These are phyloP conservation scores for Odontamblyopus lacepedii DNA, from an alignment of 2,797 vertebrate species.

Conservation along the genomic window DNA sequence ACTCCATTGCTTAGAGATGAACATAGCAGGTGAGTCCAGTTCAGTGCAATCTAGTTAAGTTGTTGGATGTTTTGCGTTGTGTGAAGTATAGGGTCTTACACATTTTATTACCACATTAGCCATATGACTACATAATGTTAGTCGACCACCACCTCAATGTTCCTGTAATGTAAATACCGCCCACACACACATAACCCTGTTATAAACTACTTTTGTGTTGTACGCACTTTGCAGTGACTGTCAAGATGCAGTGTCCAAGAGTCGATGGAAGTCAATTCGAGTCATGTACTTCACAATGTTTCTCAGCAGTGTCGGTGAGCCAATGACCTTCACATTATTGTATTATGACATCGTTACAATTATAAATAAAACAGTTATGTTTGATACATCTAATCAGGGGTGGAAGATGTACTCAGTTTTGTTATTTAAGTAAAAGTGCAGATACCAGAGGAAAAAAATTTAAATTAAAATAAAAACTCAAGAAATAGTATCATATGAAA, in stretches of 20 bases:
- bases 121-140: background rate
- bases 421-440: too few relatives aligned
- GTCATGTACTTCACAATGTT: constrained; percentile 99
- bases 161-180: background rate
- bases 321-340: background rate
- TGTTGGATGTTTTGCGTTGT: background rate
- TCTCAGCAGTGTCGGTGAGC: constrained; percentile 95
- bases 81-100: background rate
- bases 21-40: constrained; percentile 62
- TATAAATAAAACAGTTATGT: background rate
- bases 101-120: background rate
- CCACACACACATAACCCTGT: background rate
- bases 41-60: constrained; percentile 15
- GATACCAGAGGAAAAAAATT: too few relatives aligned
- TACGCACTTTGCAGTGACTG: constrained; percentile 66
- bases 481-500: too few relatives aligned
- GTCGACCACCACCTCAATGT: background rate
- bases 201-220: constrained; percentile 2
- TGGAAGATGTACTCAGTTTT: too few relatives aligned
- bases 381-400: too few relatives aligned
- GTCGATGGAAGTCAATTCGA: constrained; percentile 91
- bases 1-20: constrained; percentile 73
- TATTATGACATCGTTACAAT: background rate
- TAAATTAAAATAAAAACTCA: too few relatives aligned
- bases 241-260: constrained; percentile 80